phyloP scores from a whole-genome alignment of 2,113 vertebrate species.

The Hymenochirus boettgeri region DNA sequence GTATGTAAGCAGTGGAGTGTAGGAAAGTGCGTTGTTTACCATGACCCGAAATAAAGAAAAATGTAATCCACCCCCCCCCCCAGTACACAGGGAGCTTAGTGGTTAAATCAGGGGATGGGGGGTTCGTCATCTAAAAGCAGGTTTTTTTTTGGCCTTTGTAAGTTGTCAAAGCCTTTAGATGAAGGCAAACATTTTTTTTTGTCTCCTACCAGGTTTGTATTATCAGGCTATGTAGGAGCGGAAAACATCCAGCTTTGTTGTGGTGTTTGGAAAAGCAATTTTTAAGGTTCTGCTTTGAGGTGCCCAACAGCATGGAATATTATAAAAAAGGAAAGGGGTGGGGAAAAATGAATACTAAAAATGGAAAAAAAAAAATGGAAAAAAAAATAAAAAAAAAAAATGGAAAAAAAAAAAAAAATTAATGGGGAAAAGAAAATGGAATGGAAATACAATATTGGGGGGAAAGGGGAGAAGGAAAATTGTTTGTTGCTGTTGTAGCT shows the following conservation, averaged over 20 bases:
- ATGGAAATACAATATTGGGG: no score
- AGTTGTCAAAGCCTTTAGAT: constrained; percentile 29
- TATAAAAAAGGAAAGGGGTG: not conserved
- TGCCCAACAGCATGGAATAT: constrained; percentile 17
- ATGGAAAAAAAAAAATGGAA: no score
- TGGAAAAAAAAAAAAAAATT: no score
- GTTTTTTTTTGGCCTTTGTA: constrained; percentile 15
- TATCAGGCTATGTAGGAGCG: constrained; percentile 30
- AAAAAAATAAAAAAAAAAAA: no score
- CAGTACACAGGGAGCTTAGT: no score
- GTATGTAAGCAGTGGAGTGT: no score
- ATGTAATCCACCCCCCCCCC: constrained; percentile 36
- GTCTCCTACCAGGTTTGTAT: constrained; percentile 18
- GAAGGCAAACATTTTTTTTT: constrained; percentile 22
- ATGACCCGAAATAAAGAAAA: constrained; percentile 45
- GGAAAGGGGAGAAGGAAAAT: no score
- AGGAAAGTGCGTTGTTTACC: no score
- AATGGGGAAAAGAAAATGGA: no score
- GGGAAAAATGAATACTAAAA: no score
- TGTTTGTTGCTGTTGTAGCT: no score
- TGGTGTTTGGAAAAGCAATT: not conserved
- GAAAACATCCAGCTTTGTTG: constrained; percentile 41
- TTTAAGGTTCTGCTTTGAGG: not conserved
- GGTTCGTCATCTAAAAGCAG: constrained; percentile 21
- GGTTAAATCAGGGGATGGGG: constrained; percentile 18